Percentiles rank a stretch among this genome's conserved stretches.
These are phyloP conservation scores for Lottia scabra DNA, from an alignment of 2,888 invertebrate genomes.

Conservation along the genomic window DNA sequence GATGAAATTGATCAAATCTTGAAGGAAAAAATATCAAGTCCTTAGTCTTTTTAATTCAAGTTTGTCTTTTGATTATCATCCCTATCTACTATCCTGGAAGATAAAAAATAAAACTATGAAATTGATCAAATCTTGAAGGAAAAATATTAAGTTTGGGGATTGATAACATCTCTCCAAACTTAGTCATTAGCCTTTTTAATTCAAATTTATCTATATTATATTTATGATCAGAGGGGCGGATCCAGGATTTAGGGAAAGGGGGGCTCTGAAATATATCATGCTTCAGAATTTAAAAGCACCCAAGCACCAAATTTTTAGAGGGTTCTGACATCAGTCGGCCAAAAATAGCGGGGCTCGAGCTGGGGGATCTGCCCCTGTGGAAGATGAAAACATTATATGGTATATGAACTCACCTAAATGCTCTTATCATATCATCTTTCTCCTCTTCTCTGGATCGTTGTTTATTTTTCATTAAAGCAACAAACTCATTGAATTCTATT, in stretches of 20 bases:
- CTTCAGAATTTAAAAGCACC: no score
- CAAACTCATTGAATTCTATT: not conserved
- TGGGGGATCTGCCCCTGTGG: no score
- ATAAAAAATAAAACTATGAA: not conserved
- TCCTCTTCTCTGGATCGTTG: constrained; percentile 18
- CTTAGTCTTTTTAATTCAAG: constrained; percentile 18
- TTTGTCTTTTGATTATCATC: constrained; percentile 20
- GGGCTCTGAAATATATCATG: no score
- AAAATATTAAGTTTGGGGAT: no score
- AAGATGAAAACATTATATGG: no score
- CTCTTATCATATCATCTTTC: constrained; percentile 23
- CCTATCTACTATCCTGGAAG: constrained; percentile 27
- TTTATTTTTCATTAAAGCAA: not conserved
- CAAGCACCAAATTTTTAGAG: no score
- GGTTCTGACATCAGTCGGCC: no score
- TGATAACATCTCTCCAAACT: constrained; percentile 25
- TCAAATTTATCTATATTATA: constrained; percentile 21
- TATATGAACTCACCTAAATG: not conserved
- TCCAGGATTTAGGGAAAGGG: no score
- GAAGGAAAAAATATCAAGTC: no score
- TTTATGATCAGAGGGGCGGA: constrained; percentile 17
- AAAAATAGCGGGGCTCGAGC: no score
- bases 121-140: no score
- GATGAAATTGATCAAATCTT: no score
- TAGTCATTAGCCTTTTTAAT: constrained; percentile 19